Conservation (phyloP, 2,888 invertebrate genomes). For the Taphrorychus bicolor region DNA sequence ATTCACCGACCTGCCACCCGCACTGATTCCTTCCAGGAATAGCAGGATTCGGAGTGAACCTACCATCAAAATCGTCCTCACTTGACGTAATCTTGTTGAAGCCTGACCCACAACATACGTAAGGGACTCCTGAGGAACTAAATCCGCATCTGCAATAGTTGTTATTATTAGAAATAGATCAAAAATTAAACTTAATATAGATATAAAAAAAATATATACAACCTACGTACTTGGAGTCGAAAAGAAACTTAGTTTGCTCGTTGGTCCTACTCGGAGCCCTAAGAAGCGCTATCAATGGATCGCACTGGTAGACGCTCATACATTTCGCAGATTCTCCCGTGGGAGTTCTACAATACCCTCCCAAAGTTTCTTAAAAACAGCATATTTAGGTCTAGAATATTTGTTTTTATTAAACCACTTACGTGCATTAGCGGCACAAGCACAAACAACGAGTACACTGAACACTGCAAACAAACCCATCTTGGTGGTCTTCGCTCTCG, state of each 20-base stretch:
- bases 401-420: constrained; percentile 1
- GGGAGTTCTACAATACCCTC: constrained; percentile 62
- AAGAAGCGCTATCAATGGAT: constrained; percentile 56
- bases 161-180: not conserved
- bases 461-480: not conserved
- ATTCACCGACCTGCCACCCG: constrained; percentile 52
- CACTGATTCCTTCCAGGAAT: constrained; percentile 49
- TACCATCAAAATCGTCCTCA: not conserved
- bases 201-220: not conserved
- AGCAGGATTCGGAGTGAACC: constrained; percentile 30
- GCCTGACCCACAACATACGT: constrained; percentile 63
- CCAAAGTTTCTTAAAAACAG: constrained; percentile 41
- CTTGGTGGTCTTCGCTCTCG: not conserved
- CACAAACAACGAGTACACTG: not conserved
- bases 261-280: constrained; percentile 47
- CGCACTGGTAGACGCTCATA: constrained; percentile 63
- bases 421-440: constrained; percentile 12
- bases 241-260: constrained; percentile 57
- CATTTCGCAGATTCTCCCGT: constrained; percentile 60
- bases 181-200: not conserved
- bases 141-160: constrained; percentile 23
- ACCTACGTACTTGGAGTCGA: constrained; percentile 65
- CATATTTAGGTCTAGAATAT: not conserved
- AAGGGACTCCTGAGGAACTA: constrained; percentile 51
- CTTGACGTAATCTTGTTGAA: not conserved